A percentile compares a stretch with the other conserved stretches of the same genome.
Evolutionary conservation across 2,797 vertebrate genomes (phyloP).

Genomic region (Dicrostonyx torquatus): DNA sequence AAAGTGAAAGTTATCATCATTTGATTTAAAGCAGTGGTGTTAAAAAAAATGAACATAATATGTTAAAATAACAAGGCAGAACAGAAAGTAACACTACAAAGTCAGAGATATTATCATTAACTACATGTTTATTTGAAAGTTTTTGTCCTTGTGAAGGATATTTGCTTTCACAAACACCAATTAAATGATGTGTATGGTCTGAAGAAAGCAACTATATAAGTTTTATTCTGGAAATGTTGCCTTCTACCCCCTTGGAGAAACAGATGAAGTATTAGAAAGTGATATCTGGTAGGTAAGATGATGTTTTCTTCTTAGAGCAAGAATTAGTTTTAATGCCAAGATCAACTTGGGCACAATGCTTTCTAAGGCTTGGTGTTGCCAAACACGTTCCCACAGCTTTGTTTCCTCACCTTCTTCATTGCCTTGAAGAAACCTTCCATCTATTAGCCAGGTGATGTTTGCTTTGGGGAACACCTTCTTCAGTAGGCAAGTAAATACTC

Average conservation of each 20-base stretch:
- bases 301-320: constrained; percentile 36
- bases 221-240: constrained; percentile 7
- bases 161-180: constrained; percentile 8
- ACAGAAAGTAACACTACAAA: background rate
- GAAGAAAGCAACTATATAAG: constrained; percentile 15
- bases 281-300: background rate
- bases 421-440: constrained; percentile 24
- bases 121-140: background rate
- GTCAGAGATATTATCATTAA: background rate
- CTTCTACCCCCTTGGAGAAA: background rate
- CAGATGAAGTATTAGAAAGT: constrained; percentile 39
- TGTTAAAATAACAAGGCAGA: background rate
- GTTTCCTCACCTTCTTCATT: constrained; percentile 79
- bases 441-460: constrained; percentile 75
- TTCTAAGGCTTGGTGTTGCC: background rate
- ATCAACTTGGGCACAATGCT: background rate
- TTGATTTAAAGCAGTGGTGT: constrained; percentile 17
- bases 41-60: background rate
- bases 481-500: constrained; percentile 77
- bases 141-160: background rate
- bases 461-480: constrained; percentile 84
- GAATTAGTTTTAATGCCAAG: constrained; percentile 43
- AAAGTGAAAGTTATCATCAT: background rate
- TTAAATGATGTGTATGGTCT: background rate
- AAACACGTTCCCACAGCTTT: background rate